Conservation (phyloP, 23 tunicate genomes). For the Botrylloides violaceus region DNA sequence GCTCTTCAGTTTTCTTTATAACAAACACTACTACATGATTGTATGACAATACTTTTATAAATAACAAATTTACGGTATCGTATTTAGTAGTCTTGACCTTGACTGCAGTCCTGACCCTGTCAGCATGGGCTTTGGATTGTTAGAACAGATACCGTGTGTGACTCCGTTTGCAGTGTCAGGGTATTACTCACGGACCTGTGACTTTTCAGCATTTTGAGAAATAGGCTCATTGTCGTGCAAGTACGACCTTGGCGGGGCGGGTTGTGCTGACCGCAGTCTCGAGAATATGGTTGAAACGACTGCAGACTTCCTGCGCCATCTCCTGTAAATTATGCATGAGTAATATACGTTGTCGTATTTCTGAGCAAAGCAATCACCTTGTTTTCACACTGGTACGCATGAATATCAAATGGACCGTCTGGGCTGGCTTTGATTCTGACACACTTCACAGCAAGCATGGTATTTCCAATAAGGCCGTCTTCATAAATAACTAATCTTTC, state of each 20-base stretch:
- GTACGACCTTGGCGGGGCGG: neutral
- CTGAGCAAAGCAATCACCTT: too few relatives aligned
- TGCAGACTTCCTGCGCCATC: conserved; percentile 52
- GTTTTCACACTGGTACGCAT: conserved; percentile 58
- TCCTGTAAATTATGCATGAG: conserved; percentile 35
- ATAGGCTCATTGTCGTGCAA: too few relatives aligned
- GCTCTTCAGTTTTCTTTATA: neutral
- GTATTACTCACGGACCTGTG: too few relatives aligned
- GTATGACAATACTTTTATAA: neutral
- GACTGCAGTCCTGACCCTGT: too few relatives aligned
- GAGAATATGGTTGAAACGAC: conserved; percentile 59
- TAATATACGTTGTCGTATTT: too few relatives aligned
- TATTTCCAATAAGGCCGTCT: conserved; percentile 60
- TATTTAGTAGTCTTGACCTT: too few relatives aligned
- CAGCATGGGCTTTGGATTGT: too few relatives aligned
- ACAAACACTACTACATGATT: neutral
- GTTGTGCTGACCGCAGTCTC: conserved; percentile 28
- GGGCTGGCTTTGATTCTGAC: neutral
- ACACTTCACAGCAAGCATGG: conserved; percentile 58
- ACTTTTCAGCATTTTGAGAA: too few relatives aligned
- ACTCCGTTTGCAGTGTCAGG: too few relatives aligned
- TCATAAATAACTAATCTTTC: conserved; percentile 71
- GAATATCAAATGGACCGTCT: conserved; percentile 14
- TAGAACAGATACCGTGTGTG: too few relatives aligned
- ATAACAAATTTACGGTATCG: neutral